Percentiles rank a stretch among this genome's conserved stretches.
Conservation (phyloP, 2,888 invertebrate species). For the Endotricha flammealis region DNA sequence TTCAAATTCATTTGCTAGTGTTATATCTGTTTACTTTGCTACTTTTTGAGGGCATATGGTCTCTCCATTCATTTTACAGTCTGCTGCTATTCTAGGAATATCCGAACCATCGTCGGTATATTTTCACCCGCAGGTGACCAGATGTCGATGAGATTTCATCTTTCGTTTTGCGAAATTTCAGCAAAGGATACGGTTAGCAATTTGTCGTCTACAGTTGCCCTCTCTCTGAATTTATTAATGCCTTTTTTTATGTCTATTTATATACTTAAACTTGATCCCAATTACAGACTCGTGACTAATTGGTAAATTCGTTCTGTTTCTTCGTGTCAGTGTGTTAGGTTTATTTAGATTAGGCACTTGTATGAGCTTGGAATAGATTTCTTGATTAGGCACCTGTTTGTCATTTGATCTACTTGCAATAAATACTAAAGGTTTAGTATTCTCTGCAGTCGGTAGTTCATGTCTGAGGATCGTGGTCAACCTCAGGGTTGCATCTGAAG, state of each 20-base stretch:
- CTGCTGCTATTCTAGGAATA: slow-evolving; percentile 77
- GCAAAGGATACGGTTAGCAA: slow-evolving; percentile 39
- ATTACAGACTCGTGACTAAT: slow-evolving; percentile 64
- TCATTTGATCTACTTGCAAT: too few relatives aligned
- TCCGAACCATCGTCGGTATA: slow-evolving; percentile 60
- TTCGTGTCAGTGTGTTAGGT: slow-evolving; percentile 48
- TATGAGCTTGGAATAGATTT: background rate
- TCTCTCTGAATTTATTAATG: slow-evolving; percentile 62
- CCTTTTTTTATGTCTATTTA: slow-evolving; percentile 40
- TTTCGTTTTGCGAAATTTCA: slow-evolving; percentile 52
- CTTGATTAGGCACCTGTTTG: too few relatives aligned
- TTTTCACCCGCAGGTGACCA: slow-evolving; percentile 73
- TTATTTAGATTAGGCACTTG: background rate
- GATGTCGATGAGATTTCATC: slow-evolving; percentile 52
- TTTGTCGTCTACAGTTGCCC: slow-evolving; percentile 52
- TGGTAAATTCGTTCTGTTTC: slow-evolving; percentile 44
- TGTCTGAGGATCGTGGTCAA: too few relatives aligned
- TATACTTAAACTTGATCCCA: slow-evolving; percentile 54
- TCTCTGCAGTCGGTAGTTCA: too few relatives aligned
- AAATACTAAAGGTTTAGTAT: too few relatives aligned
- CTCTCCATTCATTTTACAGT: slow-evolving; percentile 73
- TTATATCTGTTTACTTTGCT: slow-evolving; percentile 27
- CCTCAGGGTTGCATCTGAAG: too few relatives aligned
- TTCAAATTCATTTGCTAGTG: slow-evolving; percentile 22
- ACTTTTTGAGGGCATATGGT: slow-evolving; percentile 69